phyloP scores from a whole-genome alignment of 1,140 invertebrate genomes.

The Procambarus clarkii region DNA sequence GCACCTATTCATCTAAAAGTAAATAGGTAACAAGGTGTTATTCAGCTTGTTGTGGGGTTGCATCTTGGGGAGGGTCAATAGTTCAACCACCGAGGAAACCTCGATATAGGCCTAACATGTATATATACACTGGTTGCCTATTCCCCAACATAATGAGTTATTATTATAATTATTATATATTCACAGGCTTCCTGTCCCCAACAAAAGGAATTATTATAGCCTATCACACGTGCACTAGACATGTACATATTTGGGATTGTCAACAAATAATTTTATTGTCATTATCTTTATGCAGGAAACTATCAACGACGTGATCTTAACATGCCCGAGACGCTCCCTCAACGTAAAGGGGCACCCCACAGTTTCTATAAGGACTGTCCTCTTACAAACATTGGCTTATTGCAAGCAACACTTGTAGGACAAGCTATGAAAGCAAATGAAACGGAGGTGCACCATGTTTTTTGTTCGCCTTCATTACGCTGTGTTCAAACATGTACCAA shows the following conservation, averaged over 20 bases:
- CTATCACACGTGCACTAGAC: no score
- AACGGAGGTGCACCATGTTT: constrained; percentile 84
- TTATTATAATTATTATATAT: no score
- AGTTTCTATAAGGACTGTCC: constrained; percentile 89
- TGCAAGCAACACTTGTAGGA: constrained; percentile 79
- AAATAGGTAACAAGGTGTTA: no score
- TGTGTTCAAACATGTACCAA: constrained; percentile 92
- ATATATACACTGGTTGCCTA: no score
- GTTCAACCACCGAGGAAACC: no score
- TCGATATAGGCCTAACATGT: no score
- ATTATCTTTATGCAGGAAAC: constrained; percentile 74
- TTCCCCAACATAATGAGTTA: no score
- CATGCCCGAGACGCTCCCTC: constrained; percentile 81
- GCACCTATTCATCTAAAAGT: no score
- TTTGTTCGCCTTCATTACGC: constrained; percentile 90
- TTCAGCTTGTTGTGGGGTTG: no score
- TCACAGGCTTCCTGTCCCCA: no score
- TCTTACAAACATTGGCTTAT: constrained; percentile 85
- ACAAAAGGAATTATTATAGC: no score
- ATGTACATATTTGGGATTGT: neutral
- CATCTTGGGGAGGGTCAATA: no score
- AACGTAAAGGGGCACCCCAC: constrained; percentile 78
- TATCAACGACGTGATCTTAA: constrained; percentile 92
- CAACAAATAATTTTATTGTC: neutral
- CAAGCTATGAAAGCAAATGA: constrained; percentile 84